Evolutionary conservation across 2,113 vertebrate species (phyloP).

Genomic region (Colaptes auratus): DNA sequence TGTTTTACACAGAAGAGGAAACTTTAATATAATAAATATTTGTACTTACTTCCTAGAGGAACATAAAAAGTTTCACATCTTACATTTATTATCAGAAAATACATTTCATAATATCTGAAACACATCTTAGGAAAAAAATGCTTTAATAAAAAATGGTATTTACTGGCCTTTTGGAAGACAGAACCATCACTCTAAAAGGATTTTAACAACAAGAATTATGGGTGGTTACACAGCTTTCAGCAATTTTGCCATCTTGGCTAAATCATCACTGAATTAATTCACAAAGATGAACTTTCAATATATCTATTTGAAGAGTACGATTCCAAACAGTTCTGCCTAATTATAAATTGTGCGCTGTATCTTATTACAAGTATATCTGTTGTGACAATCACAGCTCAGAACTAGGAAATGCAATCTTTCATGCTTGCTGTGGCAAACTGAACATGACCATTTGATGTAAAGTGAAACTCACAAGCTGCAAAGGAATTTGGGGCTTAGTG

Average conservation of each 20-base stretch:
- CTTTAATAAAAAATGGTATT: background rate
- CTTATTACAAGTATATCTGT: background rate
- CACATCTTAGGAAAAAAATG: background rate
- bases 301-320: background rate
- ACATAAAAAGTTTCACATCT: background rate
- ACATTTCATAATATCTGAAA: background rate
- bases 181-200: background rate
- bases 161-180: background rate
- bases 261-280: background rate
- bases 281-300: background rate
- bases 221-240: background rate
- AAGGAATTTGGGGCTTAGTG: rapidly evolving
- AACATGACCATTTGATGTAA: background rate
- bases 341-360: background rate
- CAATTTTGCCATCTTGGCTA: background rate
- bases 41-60: background rate
- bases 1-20: background rate
- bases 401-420: background rate
- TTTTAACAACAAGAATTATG: background rate
- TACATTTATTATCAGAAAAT: background rate
- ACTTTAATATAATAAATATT: background rate
- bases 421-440: background rate
- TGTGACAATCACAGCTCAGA: background rate
- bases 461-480: background rate
- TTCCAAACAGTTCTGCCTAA: background rate